Evolutionary conservation across 2,113 vertebrate genomes (phyloP), one percentile per base, ranked within the genome.

Genomic region (Hydrolagus affinis): DNA sequence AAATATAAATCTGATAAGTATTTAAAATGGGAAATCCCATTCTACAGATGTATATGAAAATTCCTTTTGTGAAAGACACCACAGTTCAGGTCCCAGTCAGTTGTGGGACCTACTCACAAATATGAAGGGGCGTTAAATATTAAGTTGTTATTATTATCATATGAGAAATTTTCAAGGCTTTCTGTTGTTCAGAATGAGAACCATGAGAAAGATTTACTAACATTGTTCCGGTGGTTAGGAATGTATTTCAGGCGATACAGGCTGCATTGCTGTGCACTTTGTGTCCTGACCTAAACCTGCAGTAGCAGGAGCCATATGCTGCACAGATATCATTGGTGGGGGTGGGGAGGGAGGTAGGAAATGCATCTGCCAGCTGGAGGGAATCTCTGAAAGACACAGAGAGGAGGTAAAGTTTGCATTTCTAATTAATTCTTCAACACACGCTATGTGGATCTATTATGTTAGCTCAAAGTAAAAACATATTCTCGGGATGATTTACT

Each of bases 241-340:
- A 83, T 66, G 25, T 66, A 66, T 28, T 83, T 68, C 14, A 66
- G 64, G 78, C 64, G 66, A 30, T 83, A 19, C 66, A 19, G 32
- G 76, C 11, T 8, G 23, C 21, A 25, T 66, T 21, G 12, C 10
- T 19, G 78, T 30, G 14, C 21, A 25, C 62, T 83, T 83, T 66
- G 62, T 66, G 62, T 83, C 78, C 59, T 66, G 25, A 83, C 60
- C 78, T 83, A 4, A 68, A 83, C 78, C 25, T 68, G 19, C 23
- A 19, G 25, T 25, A 83, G 14, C 15, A 83, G 62, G 11, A 17
- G 15, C 44, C 60, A 32, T 64, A 68, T 23, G 15, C 78, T 83
- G 11, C 17, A 83, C 78, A 66, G 78, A 68, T 62, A 66, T 83
- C 25, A 64, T 66, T n/a, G n/a, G n/a, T n/a, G n/a, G n/a, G n/a